Evolutionary conservation across 2,888 invertebrate genomes (phyloP), one percentile per base, ranked within the genome.

Genomic region (Pterostichus madidus): DNA sequence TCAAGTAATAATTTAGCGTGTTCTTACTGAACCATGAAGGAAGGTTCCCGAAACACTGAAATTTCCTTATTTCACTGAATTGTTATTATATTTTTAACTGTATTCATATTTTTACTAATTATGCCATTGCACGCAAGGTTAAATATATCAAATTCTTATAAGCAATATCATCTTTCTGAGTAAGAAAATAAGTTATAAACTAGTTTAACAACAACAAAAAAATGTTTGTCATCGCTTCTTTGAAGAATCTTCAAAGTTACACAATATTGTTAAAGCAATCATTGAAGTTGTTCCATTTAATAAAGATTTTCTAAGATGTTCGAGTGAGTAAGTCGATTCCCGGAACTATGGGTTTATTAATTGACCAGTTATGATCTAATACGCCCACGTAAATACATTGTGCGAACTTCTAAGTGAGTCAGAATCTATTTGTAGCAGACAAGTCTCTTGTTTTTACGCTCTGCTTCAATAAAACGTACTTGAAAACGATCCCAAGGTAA

Each of bases 401-500:
- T 52, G 31, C 52, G 56, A 80, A 59, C 59, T 53, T 71, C 53
- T 31, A n/a, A 44, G 10, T 81, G 81, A 81, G 81, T 81, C 81
- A 81, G 35, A 11, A 44, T 39, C 81, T 81, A 81, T 81, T 73
- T 81, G 31, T 75, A 59, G 81, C 59, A 77, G 75, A 75, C 75
- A 75, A 35, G 52, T 52, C 52, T 49, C 35, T 13, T 71, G 71
- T 71, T 76, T 79, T 79, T 64, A 64, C 17, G 64, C 79, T 68
- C 78, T 61, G 78, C 49, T 79, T 79, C 64, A 64, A 59, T 49
- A 75, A 59, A 81, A 83, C 83, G 83, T 83, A 83, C 83, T 83
- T 83, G 83, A 83, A 77, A 31, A 15, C 31, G 49, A 31, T 77
- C 71, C 53, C 83, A 83, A 83, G 83, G 83, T 83, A 77, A 83